phyloP scores from a whole-genome alignment of 2,888 invertebrate species.

The Agonopterix arenella region DNA sequence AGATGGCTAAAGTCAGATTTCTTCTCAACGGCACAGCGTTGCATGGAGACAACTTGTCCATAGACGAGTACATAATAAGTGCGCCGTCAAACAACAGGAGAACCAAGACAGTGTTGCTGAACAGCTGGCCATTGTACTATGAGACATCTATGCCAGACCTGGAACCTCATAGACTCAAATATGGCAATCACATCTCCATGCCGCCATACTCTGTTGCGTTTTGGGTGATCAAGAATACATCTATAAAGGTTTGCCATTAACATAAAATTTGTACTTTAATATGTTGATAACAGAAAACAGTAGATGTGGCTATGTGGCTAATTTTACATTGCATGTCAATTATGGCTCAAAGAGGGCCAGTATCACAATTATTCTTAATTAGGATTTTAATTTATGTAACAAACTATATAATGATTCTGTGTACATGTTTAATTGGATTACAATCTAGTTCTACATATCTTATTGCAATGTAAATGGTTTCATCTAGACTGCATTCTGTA shows the following conservation, averaged over 20 bases:
- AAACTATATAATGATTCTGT: no score
- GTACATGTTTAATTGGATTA: no score
- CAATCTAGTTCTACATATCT: no score
- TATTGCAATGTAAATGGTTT: no score
- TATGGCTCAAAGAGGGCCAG: no score
- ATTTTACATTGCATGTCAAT: no score
- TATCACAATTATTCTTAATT: no score
- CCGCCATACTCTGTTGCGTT: conserved; percentile 81
- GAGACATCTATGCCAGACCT: conserved; percentile 72
- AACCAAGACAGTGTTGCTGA: conserved; percentile 74
- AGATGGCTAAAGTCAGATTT: conserved; percentile 60
- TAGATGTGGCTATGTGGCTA: no score
- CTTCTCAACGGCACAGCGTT: conserved; percentile 68
- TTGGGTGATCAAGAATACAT: conserved; percentile 76
- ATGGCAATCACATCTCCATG: conserved; percentile 67
- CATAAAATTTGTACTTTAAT: no score
- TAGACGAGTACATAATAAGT: conserved; percentile 73
- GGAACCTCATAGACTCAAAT: conserved; percentile 58
- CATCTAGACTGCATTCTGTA: no score
- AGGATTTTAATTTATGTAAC: no score
- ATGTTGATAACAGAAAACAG: no score
- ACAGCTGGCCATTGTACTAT: conserved; percentile 73
- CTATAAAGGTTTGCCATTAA: conserved; percentile 47
- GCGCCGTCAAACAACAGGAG: conserved; percentile 60
- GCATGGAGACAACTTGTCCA: conserved; percentile 42